phyloP scores from a whole-genome alignment of 1,140 invertebrate genomes.

The Cydia fagiglandana region DNA sequence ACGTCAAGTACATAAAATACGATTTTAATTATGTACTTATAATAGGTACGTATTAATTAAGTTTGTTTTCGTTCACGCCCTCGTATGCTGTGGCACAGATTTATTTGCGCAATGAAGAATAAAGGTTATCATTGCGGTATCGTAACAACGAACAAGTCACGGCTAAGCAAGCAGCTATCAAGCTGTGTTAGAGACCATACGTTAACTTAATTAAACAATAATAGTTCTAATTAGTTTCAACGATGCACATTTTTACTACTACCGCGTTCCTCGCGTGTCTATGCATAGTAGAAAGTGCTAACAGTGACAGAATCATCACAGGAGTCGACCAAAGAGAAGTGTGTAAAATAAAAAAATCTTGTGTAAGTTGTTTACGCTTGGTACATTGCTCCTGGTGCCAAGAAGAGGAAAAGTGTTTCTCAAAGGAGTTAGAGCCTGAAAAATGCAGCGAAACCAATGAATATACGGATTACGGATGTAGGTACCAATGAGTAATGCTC shows the following conservation, averaged over 20 bases:
- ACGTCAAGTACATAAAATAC: not conserved
- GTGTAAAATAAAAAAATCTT: conserved; percentile 62
- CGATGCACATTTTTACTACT: not conserved
- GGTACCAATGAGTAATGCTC: conserved; percentile 40
- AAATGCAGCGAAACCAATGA: conserved; percentile 54
- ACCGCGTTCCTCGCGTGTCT: conserved; percentile 31
- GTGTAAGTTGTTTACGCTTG: conserved; percentile 62
- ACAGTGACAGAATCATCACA: not conserved
- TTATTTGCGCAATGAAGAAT: conserved; percentile 50
- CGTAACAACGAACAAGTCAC: conserved; percentile 53
- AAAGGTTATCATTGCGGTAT: conserved; percentile 67
- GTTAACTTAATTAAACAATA: not conserved
- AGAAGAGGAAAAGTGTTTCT: conserved; percentile 59
- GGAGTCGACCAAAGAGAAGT: conserved; percentile 55
- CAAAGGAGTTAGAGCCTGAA: conserved; percentile 45
- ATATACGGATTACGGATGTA: conserved; percentile 59
- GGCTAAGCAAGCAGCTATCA: conserved; percentile 47
- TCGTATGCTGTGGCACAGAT: conserved; percentile 35
- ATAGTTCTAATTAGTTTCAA: not conserved
- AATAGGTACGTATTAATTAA: not conserved
- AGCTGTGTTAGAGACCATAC: conserved; percentile 28
- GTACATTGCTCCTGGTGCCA: conserved; percentile 68
- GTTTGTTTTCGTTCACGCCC: not conserved
- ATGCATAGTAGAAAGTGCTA: conserved; percentile 37
- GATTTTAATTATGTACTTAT: not conserved